Percentiles rank a stretch among this genome's conserved stretches.
Evolutionary conservation across 2,797 vertebrate species (phyloP).

Genomic region (Thalassophryne amazonica): DNA sequence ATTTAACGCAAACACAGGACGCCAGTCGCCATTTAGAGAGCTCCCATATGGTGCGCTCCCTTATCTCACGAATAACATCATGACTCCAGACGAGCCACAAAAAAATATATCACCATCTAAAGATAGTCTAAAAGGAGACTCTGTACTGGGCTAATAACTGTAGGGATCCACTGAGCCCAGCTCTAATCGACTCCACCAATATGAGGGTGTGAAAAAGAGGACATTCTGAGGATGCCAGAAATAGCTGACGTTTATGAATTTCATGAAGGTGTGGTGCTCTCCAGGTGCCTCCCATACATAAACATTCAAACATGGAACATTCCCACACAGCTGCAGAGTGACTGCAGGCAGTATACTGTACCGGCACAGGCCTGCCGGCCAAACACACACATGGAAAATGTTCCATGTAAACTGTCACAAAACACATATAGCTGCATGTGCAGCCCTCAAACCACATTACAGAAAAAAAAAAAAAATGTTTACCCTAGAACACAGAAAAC

Average conservation of each 20-base stretch:
- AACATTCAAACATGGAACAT: conserved; percentile 71
- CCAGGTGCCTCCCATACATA: conserved; percentile 79
- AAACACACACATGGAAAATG: conserved; percentile 39
- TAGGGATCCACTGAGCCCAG: conserved; percentile 55
- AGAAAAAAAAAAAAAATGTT: conserved; percentile 5
- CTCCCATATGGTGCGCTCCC: conserved; percentile 59
- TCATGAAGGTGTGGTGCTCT: conserved; percentile 80
- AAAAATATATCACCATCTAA: conserved; percentile 53
- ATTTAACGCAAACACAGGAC: conserved; percentile 71
- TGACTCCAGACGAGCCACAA: conserved; percentile 57
- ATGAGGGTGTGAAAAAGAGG: conserved; percentile 60
- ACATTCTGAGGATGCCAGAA: conserved; percentile 70
- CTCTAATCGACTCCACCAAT: conserved; percentile 56
- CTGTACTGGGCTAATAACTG: conserved; percentile 60
- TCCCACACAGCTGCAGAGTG: conserved; percentile 81
- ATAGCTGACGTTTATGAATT: conserved; percentile 77
- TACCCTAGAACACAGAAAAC: not conserved
- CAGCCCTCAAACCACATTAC: conserved; percentile 5
- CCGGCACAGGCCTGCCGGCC: conserved; percentile 80
- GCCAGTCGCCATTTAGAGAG: conserved; percentile 63
- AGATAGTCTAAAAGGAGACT: conserved; percentile 49
- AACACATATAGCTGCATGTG: conserved; percentile 34
- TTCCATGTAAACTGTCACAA: conserved; percentile 46
- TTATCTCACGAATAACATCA: conserved; percentile 58
- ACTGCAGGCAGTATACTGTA: conserved; percentile 68